Evolutionary conservation across 2,797 vertebrate species (phyloP), one percentile per base, ranked within the genome.

Genomic region (Dermochelys coriacea): DNA sequence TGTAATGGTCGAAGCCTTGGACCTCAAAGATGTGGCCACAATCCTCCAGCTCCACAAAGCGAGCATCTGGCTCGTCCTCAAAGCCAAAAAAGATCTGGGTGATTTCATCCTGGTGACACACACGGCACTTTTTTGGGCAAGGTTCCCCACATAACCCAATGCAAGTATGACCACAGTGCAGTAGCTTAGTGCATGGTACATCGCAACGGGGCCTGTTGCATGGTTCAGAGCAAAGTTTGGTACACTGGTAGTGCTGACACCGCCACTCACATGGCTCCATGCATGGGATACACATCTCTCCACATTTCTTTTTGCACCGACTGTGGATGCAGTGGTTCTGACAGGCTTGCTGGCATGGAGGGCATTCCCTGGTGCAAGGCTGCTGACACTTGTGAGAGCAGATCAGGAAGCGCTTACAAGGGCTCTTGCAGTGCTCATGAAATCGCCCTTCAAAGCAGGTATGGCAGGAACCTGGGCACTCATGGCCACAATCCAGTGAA

Each of bases 71-170:
- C 3, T 99, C 99, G 5, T 99, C 99, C 96, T 99, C 99, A 29
- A 94, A 98, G 82, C 99, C 99, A 88, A 99, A 99, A 97, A 99
- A 99, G 93, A 99, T 99, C 82, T 99, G 98, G 0, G 98, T 98
- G 89, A 99, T 98, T 6, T 99, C 99, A 1, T 99, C 97, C 0
- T 0, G 96, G 93, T 99, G 8, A 93, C 99, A 99, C 61, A 98
- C 85, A 37, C 99, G 98, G 95, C 99, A 99, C 97, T 99, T 99
- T 27, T 86, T 93, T 21, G 99, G 99, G 87, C 99, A 99, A 6
- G 98, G 99, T 81, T 99, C 99, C 86, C 99, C 99, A 52, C 99
- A 99, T 10, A 99, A 96, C 61, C 99, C 99, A 27, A 98, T 98
- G 96, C 99, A 99, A 1, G 97, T 98, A 91, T 99, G 99, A 31